Evolutionary conservation across 2,113 vertebrate genomes (phyloP), one percentile per base, ranked within the genome.

Genomic region (Hippocampus mohnikei): DNA sequence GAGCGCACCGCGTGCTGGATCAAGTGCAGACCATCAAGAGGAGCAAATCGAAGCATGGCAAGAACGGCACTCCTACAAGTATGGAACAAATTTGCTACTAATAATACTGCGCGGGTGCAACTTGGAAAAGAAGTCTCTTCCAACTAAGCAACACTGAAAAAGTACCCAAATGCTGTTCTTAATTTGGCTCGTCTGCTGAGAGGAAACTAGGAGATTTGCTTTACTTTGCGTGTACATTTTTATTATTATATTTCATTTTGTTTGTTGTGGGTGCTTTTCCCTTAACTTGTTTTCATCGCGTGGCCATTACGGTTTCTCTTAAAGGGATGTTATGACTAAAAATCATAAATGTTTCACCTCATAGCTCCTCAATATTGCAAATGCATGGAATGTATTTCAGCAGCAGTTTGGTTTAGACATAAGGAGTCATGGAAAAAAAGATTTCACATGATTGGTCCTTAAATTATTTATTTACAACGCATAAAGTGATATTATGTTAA

Each of bases 11-110:
- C 60, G 91, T 93, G 12, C 81, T 88, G 66, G 76, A 85, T 18
- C 92, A 93, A 42, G 92, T 93, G 25, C 66, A 83, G 77, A 89
- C 69, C 74, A 81, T 93, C 40, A 92, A 91, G 72, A 86, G 92
- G 61, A 84, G 74, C 86, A 90, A 83, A 74, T 86, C 85, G 21
- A 90, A 74, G 67, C 66, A 40, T 0, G 74, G 65, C 11, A 88
- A 65, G 67, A 86, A 33, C 65, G 74, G 68, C 66, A 3, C 88
- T 5, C 80, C 88, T 1, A 73, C 80, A 85, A 75, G 91, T 91
- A 91, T 29, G 89, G 1, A 46, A 44, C n/a, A 46, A 25, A 2
- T 46, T 65, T 25, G 12, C 5, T 44, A 11, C 2, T 25, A 44
- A 25, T 46, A 65, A n/a, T n/a, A 21, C 37, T 41, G 37, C 37